Conservation (phyloP, 2,888 invertebrate genomes). For the Tenthredo livida region DNA sequence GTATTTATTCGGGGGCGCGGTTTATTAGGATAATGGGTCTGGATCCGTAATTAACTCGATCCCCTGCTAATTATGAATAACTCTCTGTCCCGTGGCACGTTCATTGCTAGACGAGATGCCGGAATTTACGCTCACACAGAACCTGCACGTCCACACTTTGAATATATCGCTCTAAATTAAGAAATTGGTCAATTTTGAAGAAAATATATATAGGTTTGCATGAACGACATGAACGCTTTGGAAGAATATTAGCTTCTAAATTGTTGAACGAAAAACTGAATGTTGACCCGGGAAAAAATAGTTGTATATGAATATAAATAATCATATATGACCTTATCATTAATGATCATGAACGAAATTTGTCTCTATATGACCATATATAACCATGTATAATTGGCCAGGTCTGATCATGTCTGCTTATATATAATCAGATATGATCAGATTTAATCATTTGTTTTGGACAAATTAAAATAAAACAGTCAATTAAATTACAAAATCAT, state of each 20-base stretch:
- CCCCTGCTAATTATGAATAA: constrained; percentile 50
- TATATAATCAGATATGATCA: no score
- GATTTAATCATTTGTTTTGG: no score
- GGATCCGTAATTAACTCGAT: constrained; percentile 51
- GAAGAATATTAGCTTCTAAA: background rate
- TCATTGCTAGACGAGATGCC: constrained; percentile 22
- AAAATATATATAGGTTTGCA: background rate
- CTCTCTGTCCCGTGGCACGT: constrained; percentile 45
- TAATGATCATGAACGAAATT: no score
- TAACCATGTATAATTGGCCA: no score
- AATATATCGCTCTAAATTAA: constrained; percentile 10
- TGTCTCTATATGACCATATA: no score
- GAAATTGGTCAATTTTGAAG: background rate
- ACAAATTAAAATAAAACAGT: no score
- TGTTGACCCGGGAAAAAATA: no score
- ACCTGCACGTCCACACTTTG: background rate
- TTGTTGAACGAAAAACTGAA: background rate
- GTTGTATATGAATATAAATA: no score
- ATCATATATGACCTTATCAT: no score
- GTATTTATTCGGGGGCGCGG: constrained; percentile 51
- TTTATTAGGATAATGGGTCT: constrained; percentile 48
- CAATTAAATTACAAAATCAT: no score
- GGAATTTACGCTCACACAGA: background rate
- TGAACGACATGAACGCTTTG: background rate
- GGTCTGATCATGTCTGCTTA: no score